Percentiles rank a stretch among this genome's conserved stretches.
Evolutionary conservation across 2,888 invertebrate species (phyloP).

Genomic region (Marasmarcha lunaedactyla): DNA sequence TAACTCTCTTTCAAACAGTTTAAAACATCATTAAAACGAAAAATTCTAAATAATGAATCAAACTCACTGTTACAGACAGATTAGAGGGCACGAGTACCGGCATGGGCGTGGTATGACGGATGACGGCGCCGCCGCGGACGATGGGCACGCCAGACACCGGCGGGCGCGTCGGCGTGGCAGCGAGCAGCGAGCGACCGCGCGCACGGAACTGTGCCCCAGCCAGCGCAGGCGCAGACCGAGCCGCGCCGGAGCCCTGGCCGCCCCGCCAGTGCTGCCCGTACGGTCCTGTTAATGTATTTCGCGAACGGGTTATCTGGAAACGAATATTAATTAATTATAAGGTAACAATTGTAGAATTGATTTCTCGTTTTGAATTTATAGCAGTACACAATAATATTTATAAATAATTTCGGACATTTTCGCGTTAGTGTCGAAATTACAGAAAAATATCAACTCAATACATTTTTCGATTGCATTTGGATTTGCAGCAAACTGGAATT

Average conservation of each 20-base stretch:
- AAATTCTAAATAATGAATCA: too few species aligned
- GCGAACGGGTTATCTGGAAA: not conserved
- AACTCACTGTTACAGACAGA: not conserved
- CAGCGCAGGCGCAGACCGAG: conserved; percentile 3
- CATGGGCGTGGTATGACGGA: conserved; percentile 67
- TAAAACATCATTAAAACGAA: too few species aligned
- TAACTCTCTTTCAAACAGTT: too few species aligned
- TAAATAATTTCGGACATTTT: too few species aligned
- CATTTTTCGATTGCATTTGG: too few species aligned
- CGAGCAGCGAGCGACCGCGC: not conserved
- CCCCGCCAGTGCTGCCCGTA: conserved; percentile 34
- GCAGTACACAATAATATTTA: too few species aligned
- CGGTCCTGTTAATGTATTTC: conserved; percentile 13
- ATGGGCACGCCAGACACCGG: conserved; percentile 30
- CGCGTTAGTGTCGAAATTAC: too few species aligned
- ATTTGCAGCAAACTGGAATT: too few species aligned
- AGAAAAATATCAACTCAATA: too few species aligned
- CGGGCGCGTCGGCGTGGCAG: conserved; percentile 11
- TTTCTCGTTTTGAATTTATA: too few species aligned
- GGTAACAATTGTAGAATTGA: too few species aligned
- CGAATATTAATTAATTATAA: too few species aligned
- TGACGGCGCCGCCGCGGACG: conserved; percentile 64
- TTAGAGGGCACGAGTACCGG: conserved; percentile 67
- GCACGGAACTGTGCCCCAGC: not conserved
- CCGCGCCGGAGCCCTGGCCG: conserved; percentile 22